Evolutionary conservation across 2,113 vertebrate genomes (phyloP).

Genomic region (Ovis canadensis): DNA sequence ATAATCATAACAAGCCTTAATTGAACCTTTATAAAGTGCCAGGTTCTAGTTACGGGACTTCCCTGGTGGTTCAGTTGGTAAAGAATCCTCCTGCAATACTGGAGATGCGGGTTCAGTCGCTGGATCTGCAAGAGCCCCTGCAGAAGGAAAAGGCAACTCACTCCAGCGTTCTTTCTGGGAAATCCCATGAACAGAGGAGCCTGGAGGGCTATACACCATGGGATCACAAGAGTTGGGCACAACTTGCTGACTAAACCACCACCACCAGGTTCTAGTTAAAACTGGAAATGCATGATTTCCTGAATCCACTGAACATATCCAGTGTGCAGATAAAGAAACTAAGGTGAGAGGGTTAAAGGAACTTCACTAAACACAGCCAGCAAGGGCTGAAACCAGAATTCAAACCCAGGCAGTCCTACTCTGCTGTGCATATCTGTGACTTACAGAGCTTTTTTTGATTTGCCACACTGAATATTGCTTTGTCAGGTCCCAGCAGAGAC

Average conservation of each 20-base stretch:
- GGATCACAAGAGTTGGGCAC: background rate
- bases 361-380: background rate
- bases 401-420: background rate
- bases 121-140: background rate
- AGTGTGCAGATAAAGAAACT: background rate
- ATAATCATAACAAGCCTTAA: slow-evolving; percentile 29
- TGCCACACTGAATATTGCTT: background rate
- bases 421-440: background rate
- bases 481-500: background rate
- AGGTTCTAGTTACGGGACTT: background rate
- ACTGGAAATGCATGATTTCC: background rate
- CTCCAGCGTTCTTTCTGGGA: background rate
- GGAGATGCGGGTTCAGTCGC: background rate
- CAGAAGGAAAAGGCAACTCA: background rate
- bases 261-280: background rate
- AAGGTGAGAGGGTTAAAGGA: background rate
- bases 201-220: background rate
- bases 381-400: background rate
- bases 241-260: background rate
- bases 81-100: background rate
- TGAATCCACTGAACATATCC: background rate
- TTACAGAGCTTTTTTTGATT: background rate
- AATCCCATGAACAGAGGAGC: background rate
- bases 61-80: background rate
- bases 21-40: background rate